A percentile compares a stretch with the other conserved stretches of the same genome.
These are phyloP conservation scores for Alces alces DNA, from an alignment of 2,113 vertebrate species.

Conservation along the genomic window DNA sequence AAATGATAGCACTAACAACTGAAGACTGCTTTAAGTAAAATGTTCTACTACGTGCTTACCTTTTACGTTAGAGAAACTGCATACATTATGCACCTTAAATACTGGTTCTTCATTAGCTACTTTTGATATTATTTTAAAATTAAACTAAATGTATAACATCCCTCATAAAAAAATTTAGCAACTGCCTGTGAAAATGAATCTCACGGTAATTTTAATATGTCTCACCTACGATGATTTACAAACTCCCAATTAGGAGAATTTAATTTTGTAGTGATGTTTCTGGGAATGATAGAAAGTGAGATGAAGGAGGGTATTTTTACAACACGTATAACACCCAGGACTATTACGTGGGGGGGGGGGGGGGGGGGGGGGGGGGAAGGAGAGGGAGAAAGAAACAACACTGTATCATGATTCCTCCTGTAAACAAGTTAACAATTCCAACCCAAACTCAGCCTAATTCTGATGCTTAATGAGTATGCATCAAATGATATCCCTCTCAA, in stretches of 20 bases:
- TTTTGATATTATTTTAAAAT: neutral
- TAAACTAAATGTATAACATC: neutral
- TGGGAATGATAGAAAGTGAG: neutral
- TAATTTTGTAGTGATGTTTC: neutral
- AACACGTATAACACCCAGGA: neutral
- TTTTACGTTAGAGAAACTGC: neutral
- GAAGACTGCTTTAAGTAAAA: neutral
- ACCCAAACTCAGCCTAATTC: neutral
- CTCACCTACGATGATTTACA: neutral
- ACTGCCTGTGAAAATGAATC: neutral
- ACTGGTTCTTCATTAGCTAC: neutral
- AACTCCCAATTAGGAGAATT: neutral
- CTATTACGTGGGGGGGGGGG: neutral
- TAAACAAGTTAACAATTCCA: neutral
- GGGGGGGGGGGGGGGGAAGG: no score
- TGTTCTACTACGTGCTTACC: neutral
- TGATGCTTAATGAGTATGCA: neutral
- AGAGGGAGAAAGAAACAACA: neutral
- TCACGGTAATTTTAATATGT: neutral
- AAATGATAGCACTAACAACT: neutral
- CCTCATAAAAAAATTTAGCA: neutral
- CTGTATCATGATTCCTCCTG: neutral
- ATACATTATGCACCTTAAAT: neutral
- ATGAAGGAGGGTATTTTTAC: neutral
- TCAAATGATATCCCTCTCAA: neutral